These are phyloP conservation scores for Chloroceryle inda DNA, from an alignment of 2,797 vertebrate species.

Conservation along the genomic window DNA sequence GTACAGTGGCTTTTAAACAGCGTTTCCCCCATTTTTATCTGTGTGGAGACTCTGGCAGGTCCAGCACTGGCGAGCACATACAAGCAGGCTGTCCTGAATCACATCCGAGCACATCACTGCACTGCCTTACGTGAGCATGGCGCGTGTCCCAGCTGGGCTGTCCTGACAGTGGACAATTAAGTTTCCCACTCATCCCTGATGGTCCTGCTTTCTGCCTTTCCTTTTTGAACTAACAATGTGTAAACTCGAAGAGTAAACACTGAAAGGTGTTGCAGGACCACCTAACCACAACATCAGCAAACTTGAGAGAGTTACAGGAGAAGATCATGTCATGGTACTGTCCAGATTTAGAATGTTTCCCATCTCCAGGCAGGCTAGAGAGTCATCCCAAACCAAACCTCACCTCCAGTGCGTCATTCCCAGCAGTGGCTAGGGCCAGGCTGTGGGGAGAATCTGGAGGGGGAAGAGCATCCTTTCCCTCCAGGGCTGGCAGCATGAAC, in stretches of 20 bases:
- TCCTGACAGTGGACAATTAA: fast-evolving
- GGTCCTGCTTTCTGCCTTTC: neutral
- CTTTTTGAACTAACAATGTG: neutral
- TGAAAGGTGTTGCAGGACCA: neutral
- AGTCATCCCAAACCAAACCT: neutral
- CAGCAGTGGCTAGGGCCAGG: neutral
- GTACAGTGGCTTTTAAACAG: neutral
- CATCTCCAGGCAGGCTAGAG: neutral
- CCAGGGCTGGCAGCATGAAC: fast-evolving
- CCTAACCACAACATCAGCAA: neutral
- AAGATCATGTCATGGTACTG: neutral
- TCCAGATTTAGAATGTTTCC: neutral
- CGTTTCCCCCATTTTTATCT: neutral
- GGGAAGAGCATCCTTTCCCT: neutral
- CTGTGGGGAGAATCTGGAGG: neutral
- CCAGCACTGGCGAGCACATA: fast-evolving
- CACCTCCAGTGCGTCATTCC: neutral
- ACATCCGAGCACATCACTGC: fast-evolving
- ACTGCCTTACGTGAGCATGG: fast-evolving
- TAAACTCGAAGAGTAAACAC: slow-evolving; percentile 1
- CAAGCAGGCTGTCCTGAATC: fast-evolving
- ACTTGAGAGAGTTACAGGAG: neutral
- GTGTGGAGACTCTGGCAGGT: neutral
- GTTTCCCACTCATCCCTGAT: neutral
- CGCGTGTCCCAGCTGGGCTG: fast-evolving